These are phyloP conservation scores for Epiblema foenella DNA, from an alignment of 2,888 invertebrate genomes.

Conservation along the genomic window DNA sequence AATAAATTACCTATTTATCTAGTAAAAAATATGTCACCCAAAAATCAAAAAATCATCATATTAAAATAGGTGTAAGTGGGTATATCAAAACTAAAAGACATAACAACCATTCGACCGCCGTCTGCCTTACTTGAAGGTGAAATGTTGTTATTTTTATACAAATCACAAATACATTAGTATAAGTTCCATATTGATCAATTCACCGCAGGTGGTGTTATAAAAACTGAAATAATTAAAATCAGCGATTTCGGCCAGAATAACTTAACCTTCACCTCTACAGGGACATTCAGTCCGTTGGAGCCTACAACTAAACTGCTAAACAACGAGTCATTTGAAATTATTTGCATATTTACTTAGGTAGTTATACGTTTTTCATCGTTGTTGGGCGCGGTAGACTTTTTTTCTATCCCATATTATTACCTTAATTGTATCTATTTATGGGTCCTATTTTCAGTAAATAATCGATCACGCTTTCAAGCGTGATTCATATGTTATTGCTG, in stretches of 20 bases:
- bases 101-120: not conserved
- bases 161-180: not conserved
- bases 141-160: not conserved
- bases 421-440: too few species aligned
- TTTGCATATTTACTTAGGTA: slow-evolving; percentile 48
- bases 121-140: not conserved
- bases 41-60: too few species aligned
- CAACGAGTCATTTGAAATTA: slow-evolving; percentile 52
- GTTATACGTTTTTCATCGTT: slow-evolving; percentile 54
- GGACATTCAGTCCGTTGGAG: slow-evolving; percentile 49
- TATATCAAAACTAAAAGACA: not conserved
- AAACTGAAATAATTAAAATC: not conserved
- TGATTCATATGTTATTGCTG: too few species aligned
- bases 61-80: too few species aligned
- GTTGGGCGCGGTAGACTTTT: not conserved
- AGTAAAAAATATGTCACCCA: too few species aligned
- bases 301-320: slow-evolving; percentile 50
- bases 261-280: slow-evolving; percentile 60
- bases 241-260: not conserved
- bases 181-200: not conserved
- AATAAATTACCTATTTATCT: not conserved
- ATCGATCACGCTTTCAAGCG: too few species aligned
- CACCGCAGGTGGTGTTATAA: not conserved
- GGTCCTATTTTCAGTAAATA: too few species aligned
- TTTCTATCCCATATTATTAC: not conserved